phyloP scores from a whole-genome alignment of 1,140 invertebrate species.

The Monomorium pharaonis region DNA sequence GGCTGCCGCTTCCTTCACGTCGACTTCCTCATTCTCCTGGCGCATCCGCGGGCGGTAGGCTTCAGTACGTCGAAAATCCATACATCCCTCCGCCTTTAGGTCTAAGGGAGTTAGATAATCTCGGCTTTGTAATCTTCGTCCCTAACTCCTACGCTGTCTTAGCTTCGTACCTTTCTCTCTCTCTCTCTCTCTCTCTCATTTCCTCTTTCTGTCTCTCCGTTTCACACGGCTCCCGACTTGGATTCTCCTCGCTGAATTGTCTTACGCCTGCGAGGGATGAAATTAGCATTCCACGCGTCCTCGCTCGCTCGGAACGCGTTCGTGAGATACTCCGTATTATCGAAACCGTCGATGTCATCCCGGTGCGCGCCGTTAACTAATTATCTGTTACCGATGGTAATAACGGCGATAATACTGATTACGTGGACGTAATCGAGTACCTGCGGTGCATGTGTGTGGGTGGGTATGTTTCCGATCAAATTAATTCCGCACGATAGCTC shows the following conservation, averaged over 20 bases:
- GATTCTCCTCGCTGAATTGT: constrained; percentile 61
- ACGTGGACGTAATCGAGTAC: constrained; percentile 48
- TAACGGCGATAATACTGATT: constrained; percentile 57
- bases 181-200: not conserved
- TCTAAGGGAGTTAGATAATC: constrained; percentile 81
- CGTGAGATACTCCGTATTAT: constrained; percentile 67
- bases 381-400: constrained; percentile 57
- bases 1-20: constrained; percentile 62
- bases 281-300: constrained; percentile 78
- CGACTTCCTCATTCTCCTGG: constrained; percentile 67
- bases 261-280: constrained; percentile 60
- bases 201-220: not conserved
- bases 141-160: constrained; percentile 62
- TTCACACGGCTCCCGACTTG: constrained; percentile 52
- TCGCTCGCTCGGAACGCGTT: constrained; percentile 39
- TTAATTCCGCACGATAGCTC: constrained; percentile 48
- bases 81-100: constrained; percentile 71
- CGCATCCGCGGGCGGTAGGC: constrained; percentile 63
- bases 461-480: constrained; percentile 53
- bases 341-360: constrained; percentile 77
- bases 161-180: not conserved
- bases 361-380: constrained; percentile 53
- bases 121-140: constrained; percentile 80
- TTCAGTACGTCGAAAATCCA: constrained; percentile 77
- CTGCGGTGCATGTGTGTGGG: not conserved